Percentiles rank a stretch among this genome's conserved stretches.
phyloP scores from a whole-genome alignment of 2,888 invertebrate genomes.

The Embidobia sp. region DNA sequence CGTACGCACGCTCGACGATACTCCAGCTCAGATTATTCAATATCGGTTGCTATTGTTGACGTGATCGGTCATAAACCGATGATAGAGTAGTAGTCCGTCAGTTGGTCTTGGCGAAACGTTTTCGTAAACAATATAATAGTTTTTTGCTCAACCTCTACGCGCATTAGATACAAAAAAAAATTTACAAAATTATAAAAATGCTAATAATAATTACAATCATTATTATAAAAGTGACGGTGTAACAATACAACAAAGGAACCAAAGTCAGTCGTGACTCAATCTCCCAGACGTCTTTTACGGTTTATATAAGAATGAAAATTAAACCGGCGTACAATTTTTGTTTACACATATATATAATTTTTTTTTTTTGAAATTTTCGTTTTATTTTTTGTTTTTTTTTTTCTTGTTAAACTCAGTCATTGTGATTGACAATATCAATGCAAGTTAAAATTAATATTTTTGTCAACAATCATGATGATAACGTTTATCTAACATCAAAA shows the following conservation, averaged over 20 bases:
- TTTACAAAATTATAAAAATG: slow-evolving; percentile 21
- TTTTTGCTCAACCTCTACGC: slow-evolving; percentile 54
- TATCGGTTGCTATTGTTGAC: slow-evolving; percentile 71
- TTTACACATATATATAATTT: too few relatives aligned
- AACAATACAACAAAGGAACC: slow-evolving; percentile 49
- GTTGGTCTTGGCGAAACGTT: slow-evolving; percentile 64
- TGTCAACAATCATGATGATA: too few relatives aligned
- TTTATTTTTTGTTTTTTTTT: too few relatives aligned
- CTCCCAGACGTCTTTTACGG: slow-evolving; percentile 23
- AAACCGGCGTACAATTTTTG: too few relatives aligned
- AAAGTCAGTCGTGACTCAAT: slow-evolving; percentile 58
- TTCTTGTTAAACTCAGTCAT: too few relatives aligned
- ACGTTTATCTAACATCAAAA: too few relatives aligned
- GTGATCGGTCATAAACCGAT: slow-evolving; percentile 53
- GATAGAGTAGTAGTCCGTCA: slow-evolving; percentile 64
- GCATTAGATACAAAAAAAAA: slow-evolving; percentile 40
- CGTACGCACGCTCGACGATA: slow-evolving; percentile 78
- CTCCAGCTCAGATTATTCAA: slow-evolving; percentile 78
- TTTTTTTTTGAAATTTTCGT: background rate
- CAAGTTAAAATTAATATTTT: too few relatives aligned
- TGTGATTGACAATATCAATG: too few relatives aligned
- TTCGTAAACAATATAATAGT: slow-evolving; percentile 49
- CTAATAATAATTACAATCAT: slow-evolving; percentile 22
- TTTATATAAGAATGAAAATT: too few relatives aligned
- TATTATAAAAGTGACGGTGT: slow-evolving; percentile 21